Evolutionary conservation across 2,888 invertebrate genomes (phyloP).

Genomic region (Glaucopsyche alexis): DNA sequence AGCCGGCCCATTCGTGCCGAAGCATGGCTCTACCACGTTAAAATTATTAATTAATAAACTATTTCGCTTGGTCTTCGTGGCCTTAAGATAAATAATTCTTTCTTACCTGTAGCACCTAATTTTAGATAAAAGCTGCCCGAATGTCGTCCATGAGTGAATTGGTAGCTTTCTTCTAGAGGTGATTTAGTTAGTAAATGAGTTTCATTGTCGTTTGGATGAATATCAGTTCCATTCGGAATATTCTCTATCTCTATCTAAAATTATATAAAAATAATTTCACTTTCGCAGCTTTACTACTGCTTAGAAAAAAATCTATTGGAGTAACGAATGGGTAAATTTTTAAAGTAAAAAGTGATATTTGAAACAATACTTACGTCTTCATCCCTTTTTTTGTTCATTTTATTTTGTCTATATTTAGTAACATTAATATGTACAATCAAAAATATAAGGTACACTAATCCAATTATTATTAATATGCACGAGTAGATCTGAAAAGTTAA

Average conservation of each 20-base stretch:
- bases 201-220: background rate
- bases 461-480: background rate
- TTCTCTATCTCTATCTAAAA: background rate
- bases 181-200: background rate
- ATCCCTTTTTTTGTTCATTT: background rate
- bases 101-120: conserved; percentile 29
- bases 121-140: conserved; percentile 27
- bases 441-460: conserved; percentile 28
- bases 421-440: conserved; percentile 26
- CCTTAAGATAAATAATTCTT: background rate
- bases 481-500: conserved; percentile 18
- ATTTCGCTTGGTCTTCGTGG: no score
- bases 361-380: background rate
- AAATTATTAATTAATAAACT: no score
- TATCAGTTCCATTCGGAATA: background rate
- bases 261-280: background rate
- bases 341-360: background rate
- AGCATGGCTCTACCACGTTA: no score
- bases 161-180: conserved; percentile 2
- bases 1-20: no score
- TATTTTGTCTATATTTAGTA: conserved; percentile 15
- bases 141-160: conserved; percentile 25
- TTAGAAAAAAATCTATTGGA: background rate
- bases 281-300: background rate
- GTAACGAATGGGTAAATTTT: background rate